A percentile compares a stretch with the other conserved stretches of the same genome.
Evolutionary conservation across 2,888 invertebrate species (phyloP).

Genomic region (Pherbina coryleti): DNA sequence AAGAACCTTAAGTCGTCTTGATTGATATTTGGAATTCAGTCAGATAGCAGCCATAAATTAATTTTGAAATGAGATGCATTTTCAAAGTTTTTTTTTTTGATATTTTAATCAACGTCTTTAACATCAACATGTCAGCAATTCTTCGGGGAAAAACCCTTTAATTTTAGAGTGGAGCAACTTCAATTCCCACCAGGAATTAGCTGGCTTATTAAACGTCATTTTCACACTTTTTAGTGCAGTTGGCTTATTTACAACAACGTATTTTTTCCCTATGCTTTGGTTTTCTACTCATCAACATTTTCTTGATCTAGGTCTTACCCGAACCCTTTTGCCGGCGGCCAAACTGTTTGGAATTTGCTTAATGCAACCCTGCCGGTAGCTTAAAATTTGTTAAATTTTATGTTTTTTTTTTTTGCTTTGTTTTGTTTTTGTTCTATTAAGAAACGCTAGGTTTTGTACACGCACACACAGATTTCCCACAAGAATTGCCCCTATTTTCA

Average conservation of each 20-base stretch:
- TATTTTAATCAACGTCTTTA: neutral
- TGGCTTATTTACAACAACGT: neutral
- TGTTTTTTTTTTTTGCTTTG: neutral
- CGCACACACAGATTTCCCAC: neutral
- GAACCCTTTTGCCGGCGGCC: neutral
- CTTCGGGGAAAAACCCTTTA: neutral
- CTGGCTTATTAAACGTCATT: neutral
- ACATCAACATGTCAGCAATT: neutral
- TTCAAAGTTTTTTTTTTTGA: neutral
- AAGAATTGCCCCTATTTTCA: neutral
- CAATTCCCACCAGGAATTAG: conserved; percentile 9
- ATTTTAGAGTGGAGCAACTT: neutral
- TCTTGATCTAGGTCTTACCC: neutral
- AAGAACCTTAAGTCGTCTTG: too few species aligned
- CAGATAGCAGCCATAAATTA: too few species aligned
- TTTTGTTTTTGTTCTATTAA: neutral
- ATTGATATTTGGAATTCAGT: too few species aligned
- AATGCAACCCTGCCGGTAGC: too few species aligned
- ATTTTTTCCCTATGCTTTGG: neutral
- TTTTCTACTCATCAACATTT: neutral
- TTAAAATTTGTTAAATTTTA: too few species aligned
- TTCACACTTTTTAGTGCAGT: neutral
- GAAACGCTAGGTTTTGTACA: neutral
- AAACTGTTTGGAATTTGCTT: neutral
- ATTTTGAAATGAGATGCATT: neutral